Base-by-base conservation (phyloP, 2,113 vertebrate species). In the Calonectris borealis region DNA sequence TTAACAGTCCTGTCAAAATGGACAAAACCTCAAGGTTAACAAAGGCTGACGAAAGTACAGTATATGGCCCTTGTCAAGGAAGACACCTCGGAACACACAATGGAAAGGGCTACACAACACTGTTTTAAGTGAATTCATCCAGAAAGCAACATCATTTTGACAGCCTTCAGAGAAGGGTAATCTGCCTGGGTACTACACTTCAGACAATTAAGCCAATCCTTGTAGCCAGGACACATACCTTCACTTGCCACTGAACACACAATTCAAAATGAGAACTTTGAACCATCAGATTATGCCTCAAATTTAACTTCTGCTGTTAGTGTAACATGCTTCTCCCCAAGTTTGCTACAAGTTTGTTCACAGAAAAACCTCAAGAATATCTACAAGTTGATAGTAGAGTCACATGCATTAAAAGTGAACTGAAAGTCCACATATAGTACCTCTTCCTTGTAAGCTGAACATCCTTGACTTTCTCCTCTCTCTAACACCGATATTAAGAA, bases 241-340 rank as follows among this genome's bases (percentile, higher is more conserved):
- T 73, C n/a, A 48, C 16, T 36, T 51, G 44, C 31, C 36, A 60
- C 29, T 26, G 5, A 82, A 51, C 7, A 55, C 29, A 48, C 2
- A 52, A 14, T 49, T 72, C 26, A 25, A 26, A 66, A 2, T 4
- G 9, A 81, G 27, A 92, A 57, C 34, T 52, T 3, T 6, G 26
- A 90, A 17, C 21, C 14, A 46, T 3, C 29, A 76, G 36, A 66
- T 26, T 49, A n/a, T 2, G 16, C 4, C 12, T 78, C 49, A 38
- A 46, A 9, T 40, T 46, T 60, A 52, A 38, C 21, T 12, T 55
- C 40, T 48, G 32, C n/a, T 52, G 38, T 15, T 11, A 42, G 11
- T 4, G 4, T 27, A 52, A 52, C 0, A 1, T 3, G 13, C 12
- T 46, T 44, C 12, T 66, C 34, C 9, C 6, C 0, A 1, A 44